phyloP scores from a whole-genome alignment of 2,888 invertebrate genomes.

The Petrophora chlorosata region DNA sequence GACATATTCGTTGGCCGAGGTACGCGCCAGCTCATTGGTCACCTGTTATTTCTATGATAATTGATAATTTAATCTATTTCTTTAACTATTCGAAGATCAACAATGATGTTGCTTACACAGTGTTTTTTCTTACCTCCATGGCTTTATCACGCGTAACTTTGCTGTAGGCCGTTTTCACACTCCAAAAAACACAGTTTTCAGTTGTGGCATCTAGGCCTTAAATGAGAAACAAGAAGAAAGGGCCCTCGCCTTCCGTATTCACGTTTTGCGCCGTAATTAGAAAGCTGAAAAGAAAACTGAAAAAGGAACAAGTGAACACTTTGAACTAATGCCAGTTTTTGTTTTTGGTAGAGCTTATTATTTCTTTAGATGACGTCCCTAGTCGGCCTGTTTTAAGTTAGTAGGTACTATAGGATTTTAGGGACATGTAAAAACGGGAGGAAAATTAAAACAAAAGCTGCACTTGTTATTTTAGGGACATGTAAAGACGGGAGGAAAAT shows the following conservation, averaged over 20 bases:
- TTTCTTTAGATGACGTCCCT: not conserved
- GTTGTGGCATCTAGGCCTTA: conserved; percentile 35
- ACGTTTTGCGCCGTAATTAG: conserved; percentile 26
- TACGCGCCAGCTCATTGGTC: no score
- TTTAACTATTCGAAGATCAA: no score
- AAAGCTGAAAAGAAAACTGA: conserved; percentile 17
- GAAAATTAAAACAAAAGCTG: no score
- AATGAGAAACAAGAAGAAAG: conserved; percentile 54
- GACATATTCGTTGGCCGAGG: no score
- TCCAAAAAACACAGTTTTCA: conserved; percentile 51
- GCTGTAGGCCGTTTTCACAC: conserved; percentile 56
- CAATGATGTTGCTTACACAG: no score
- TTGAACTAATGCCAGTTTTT: conserved; percentile 3
- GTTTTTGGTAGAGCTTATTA: not conserved
- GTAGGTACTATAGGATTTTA: no score
- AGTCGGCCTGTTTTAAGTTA: no score
- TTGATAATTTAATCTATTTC: no score
- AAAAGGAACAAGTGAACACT: conserved; percentile 11
- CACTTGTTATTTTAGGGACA: no score
- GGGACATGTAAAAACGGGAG: no score
- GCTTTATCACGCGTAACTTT: conserved; percentile 27
- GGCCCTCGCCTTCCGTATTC: conserved; percentile 10
- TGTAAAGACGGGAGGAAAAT: no score
- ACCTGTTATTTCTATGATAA: no score
- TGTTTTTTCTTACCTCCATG: conserved; percentile 10